Evolutionary conservation across 2,888 invertebrate genomes (phyloP), one percentile per base, ranked within the genome.

Genomic region (Drosophila rubida): DNA sequence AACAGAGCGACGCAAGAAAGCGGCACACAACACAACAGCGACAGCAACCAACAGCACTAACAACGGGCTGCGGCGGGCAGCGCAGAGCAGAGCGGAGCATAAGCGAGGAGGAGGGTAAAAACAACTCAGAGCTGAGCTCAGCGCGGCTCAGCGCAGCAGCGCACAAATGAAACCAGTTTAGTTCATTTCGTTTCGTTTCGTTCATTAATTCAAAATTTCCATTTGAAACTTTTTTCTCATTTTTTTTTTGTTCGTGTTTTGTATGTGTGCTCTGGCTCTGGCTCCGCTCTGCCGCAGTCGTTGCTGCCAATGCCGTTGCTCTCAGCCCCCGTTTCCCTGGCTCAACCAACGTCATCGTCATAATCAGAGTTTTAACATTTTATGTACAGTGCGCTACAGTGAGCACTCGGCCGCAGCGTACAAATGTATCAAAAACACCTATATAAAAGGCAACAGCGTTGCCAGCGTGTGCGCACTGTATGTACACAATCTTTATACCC

Each of bases 201-300:
- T 90, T 90, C 90, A 90, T 90, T 90, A 90, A 90, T 87, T 88
- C 85, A 81, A 87, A 90, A 90, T 89, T 90, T 90, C 89, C 88
- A 90, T 90, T 90, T 89, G 82, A 89, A 90, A 90, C 87, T 88
- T 90, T 89, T 81, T 76, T 63, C 53, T 65, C 49, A 60, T 44
- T 53, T 51, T 63, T 65, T 42, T 50, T 63, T 27, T 45, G 41
- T 68, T 54, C 64, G 59, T 50, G 49, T 11, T 13, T 14, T 51
- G 16, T 71, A 66, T 69, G 75, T 71, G 59, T 68, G 68, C 75
- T 78, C 62, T 48, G 80, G 72, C 75, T 72, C 74, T 48, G 80
- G 72, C 75, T 72, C 74, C 73, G 65, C 79, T 69, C 62, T 69
- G 69, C 83, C 73, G 69, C 72, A 61, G 75, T 66, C 61, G 53